Percentiles rank a stretch among this genome's conserved stretches.
phyloP scores from a whole-genome alignment of 2,888 invertebrate genomes.

The Horisme vitalbata region DNA sequence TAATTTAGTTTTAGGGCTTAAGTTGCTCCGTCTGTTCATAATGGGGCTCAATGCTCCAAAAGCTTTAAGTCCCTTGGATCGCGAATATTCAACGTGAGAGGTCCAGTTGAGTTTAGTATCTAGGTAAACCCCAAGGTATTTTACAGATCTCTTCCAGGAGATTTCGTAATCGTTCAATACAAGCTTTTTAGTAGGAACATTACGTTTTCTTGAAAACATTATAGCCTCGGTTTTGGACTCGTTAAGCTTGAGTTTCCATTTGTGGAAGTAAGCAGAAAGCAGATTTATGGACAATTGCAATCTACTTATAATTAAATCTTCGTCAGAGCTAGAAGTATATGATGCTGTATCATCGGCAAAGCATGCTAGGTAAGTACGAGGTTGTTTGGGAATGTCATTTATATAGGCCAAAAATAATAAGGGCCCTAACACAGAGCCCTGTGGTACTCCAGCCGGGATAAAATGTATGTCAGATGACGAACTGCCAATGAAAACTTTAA shows the following conservation, averaged over 20 bases:
- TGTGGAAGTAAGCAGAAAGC: neutral
- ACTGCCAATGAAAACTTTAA: neutral
- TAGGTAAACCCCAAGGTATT: constrained; percentile 1
- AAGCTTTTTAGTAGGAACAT: neutral
- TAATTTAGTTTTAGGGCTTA: too few relatives aligned
- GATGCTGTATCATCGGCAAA: constrained; percentile 7
- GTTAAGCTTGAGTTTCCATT: constrained; percentile 6
- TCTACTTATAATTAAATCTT: neutral
- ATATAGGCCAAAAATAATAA: constrained; percentile 6
- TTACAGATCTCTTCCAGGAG: constrained; percentile 7
- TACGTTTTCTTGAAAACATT: constrained; percentile 5
- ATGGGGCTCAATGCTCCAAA: constrained; percentile 19
- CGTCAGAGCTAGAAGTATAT: constrained; percentile 3
- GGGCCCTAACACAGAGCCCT: constrained; percentile 18
- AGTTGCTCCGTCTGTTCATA: too few relatives aligned
- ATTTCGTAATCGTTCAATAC: neutral
- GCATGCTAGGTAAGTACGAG: neutral
- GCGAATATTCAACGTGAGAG: constrained; percentile 1
- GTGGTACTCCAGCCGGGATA: constrained; percentile 7
- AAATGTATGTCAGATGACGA: neutral
- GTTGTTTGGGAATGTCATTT: constrained; percentile 15
- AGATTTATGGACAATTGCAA: constrained; percentile 2
- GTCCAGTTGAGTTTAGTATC: constrained; percentile 6
- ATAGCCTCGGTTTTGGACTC: constrained; percentile 6
- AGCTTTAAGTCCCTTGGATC: constrained; percentile 10